Evolutionary conservation across 2,113 vertebrate genomes (phyloP), one percentile per base, ranked within the genome.

Genomic region (Ibidorhyncha struthersii): DNA sequence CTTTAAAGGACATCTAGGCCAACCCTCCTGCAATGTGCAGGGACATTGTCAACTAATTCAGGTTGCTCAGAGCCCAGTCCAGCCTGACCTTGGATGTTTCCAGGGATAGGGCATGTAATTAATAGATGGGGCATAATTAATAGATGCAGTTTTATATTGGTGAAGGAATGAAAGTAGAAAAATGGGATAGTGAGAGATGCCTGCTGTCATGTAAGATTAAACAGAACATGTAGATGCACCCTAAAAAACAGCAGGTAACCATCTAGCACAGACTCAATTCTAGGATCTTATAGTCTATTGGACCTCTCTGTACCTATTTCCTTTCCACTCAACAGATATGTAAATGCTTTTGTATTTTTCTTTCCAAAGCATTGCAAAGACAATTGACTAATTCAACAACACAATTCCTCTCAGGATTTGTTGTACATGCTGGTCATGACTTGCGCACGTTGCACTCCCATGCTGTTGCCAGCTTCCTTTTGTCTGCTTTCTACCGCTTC

Each of bases 371-470:
- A 27, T 18, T 70, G 30, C 45, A 47, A 67, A 80, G 58, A 53
- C 4, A 36, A 14, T 14, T 67, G 8, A 22, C 29, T 47, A n/a
- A 56, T 73, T 63, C n/a, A 83, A 41, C 40, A 81, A 14, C 10
- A 22, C 12, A 8, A 5, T 36, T 90, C 7, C 5, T 41, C 32
- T 65, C 18, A 61, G 23, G 9, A 77, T 82, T 73, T 73, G 3
- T 29, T 34, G 12, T 41, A 56, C 15, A 34, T 62, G 56, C 27
- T 82, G 25, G 6, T 59, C 34, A 36, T 34, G 30, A 14, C 41
- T 72, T 76, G 38, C 12, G 34, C 38, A 13, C 1, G 0, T 32
- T 72, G 23, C 18, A 26, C 8, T 52, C 23, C 36, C 2, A 0
- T 55, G 13, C 18, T 43, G 8, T 67, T 76, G 7, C 19, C 27